phyloP scores from a whole-genome alignment of 2,888 invertebrate genomes.

The Drosophila prolongata region DNA sequence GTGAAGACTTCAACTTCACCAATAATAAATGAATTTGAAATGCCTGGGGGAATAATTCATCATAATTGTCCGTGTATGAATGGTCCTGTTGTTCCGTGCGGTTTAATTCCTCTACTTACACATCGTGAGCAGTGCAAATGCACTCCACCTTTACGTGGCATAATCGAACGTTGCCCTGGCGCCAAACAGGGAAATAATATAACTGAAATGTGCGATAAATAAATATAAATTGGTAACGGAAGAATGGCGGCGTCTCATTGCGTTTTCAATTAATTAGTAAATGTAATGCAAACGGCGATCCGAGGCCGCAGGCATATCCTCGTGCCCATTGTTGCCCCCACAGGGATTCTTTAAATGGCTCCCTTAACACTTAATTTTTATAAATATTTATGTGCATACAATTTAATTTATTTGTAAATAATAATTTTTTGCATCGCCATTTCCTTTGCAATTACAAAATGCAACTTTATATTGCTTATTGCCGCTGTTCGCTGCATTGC shows the following conservation, averaged over 20 bases:
- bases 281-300: constrained; percentile 64
- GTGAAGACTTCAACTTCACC: constrained; percentile 1
- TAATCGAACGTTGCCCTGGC: constrained; percentile 21
- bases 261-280: constrained; percentile 78
- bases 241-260: constrained; percentile 66
- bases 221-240: constrained; percentile 74
- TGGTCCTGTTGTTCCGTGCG: neutral
- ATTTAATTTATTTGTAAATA: constrained; percentile 75
- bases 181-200: constrained; percentile 30
- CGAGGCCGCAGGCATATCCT: neutral
- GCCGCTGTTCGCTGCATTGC: constrained; percentile 60
- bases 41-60: constrained; percentile 24
- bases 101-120: constrained; percentile 18
- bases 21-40: neutral
- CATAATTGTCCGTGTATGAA: constrained; percentile 8
- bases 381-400: constrained; percentile 75
- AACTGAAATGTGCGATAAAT: constrained; percentile 54
- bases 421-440: constrained; percentile 45
- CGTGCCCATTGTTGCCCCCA: constrained; percentile 10
- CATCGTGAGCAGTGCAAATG: constrained; percentile 1
- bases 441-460: constrained; percentile 51
- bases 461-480: constrained; percentile 62
- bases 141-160: neutral
- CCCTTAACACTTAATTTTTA: constrained; percentile 78
- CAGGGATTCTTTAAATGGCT: constrained; percentile 56